These are phyloP conservation scores for Chaetophractus vellerosus DNA, from an alignment of 2,797 vertebrate genomes.

Conservation along the genomic window DNA sequence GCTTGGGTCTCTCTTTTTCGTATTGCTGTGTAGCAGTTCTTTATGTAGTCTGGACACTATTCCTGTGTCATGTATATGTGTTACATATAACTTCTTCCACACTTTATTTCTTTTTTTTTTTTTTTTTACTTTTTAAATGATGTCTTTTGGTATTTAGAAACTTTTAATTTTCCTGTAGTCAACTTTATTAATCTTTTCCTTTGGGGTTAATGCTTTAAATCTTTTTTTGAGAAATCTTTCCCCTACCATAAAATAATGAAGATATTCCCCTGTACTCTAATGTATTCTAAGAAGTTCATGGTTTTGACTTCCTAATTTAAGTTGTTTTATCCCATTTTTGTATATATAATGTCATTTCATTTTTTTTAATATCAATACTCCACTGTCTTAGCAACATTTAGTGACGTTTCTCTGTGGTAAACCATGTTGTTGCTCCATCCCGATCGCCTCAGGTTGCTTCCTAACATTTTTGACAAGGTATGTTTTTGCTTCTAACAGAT, in stretches of 20 bases:
- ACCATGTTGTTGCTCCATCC: not conserved
- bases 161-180: not conserved
- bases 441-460: not conserved
- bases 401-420: not conserved
- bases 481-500: not conserved
- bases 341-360: not conserved
- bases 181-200: not conserved
- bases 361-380: not conserved
- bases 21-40: not conserved
- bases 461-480: not conserved
- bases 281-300: not conserved
- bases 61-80: not conserved
- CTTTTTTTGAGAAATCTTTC: not conserved
- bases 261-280: not conserved
- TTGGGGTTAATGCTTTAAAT: not conserved
- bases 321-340: not conserved
- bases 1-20: not conserved
- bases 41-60: not conserved
- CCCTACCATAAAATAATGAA: not conserved
- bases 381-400: not conserved
- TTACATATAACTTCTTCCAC: not conserved
- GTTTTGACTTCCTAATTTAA: conserved; percentile 1
- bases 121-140: not conserved
- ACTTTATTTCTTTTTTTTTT: not conserved
- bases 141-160: not conserved